Conservation (phyloP, 2,888 invertebrate genomes). For the Archips xylosteana region DNA sequence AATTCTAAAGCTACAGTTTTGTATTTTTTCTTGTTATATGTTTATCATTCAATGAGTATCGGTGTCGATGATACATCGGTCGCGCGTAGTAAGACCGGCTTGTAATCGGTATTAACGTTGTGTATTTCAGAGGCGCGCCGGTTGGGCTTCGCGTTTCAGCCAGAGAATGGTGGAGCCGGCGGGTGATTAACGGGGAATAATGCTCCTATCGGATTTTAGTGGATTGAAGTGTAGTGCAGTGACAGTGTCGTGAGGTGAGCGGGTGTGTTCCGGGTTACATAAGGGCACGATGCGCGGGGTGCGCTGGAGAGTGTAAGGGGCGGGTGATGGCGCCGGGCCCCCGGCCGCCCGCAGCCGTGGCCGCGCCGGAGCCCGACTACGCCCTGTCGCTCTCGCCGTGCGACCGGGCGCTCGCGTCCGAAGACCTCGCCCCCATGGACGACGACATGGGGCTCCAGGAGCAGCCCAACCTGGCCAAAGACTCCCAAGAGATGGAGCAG, state of each 20-base stretch:
- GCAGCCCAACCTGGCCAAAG: conserved; percentile 84
- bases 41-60: conserved; percentile 46
- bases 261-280: conserved; percentile 68
- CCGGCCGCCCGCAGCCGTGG: conserved; percentile 87
- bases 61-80: conserved; percentile 49
- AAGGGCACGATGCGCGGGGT: conserved; percentile 72
- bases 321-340: conserved; percentile 97
- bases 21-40: conserved; percentile 46
- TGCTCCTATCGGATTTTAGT: conserved; percentile 55
- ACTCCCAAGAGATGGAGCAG: conserved; percentile 88
- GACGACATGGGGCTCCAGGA: conserved; percentile 86
- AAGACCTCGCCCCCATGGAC: conserved; percentile 85
- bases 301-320: conserved; percentile 79
- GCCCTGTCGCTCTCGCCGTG: conserved; percentile 60
- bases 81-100: conserved; percentile 68
- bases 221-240: conserved; percentile 65
- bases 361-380: conserved; percentile 62
- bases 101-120: conserved; percentile 72
- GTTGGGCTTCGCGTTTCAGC: conserved; percentile 60
- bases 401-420: conserved; percentile 79
- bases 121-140: conserved; percentile 79
- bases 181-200: conserved; percentile 63
- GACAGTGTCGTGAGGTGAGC: conserved; percentile 64
- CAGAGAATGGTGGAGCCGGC: conserved; percentile 72
- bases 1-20: conserved; percentile 60